Percentiles rank a stretch among this genome's conserved stretches.
Conservation (phyloP, 2,113 vertebrate species). For the Silurus meridionalis region DNA sequence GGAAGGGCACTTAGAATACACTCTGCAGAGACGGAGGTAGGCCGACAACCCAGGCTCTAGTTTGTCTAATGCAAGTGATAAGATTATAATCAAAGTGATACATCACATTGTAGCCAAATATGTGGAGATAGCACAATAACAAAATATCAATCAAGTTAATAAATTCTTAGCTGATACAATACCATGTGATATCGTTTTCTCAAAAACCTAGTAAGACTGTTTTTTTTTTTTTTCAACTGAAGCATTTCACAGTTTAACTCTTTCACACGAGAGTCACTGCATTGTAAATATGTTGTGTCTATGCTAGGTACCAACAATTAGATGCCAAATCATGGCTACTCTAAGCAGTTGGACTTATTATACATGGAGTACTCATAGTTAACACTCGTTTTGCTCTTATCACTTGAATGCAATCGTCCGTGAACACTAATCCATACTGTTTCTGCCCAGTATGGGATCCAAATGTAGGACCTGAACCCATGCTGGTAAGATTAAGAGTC, state of each 20-base stretch:
- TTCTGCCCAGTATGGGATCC: too few relatives aligned
- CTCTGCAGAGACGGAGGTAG: neutral
- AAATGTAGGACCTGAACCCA: too few relatives aligned
- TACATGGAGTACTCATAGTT: too few relatives aligned
- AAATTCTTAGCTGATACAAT: neutral
- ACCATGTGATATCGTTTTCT: neutral
- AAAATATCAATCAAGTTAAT: too few relatives aligned
- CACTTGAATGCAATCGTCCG: too few relatives aligned
- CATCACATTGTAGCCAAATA: neutral
- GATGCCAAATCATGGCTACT: too few relatives aligned
- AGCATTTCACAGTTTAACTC: neutral
- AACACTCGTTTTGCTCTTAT: too few relatives aligned
- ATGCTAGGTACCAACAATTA: too few relatives aligned
- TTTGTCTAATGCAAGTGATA: neutral
- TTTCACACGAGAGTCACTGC: neutral
- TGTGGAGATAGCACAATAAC: neutral
- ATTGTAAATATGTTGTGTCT: neutral
- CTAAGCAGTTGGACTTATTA: too few relatives aligned
- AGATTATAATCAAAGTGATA: neutral
- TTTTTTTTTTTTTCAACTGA: neutral
- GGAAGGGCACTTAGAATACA: neutral
- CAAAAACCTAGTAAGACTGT: neutral
- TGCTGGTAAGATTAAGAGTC: too few relatives aligned
- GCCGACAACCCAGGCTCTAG: neutral
- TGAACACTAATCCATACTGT: too few relatives aligned